Percentiles rank a stretch among this genome's conserved stretches.
Evolutionary conservation across 2,888 invertebrate species (phyloP).

Genomic region (Napeogenes sylphis): DNA sequence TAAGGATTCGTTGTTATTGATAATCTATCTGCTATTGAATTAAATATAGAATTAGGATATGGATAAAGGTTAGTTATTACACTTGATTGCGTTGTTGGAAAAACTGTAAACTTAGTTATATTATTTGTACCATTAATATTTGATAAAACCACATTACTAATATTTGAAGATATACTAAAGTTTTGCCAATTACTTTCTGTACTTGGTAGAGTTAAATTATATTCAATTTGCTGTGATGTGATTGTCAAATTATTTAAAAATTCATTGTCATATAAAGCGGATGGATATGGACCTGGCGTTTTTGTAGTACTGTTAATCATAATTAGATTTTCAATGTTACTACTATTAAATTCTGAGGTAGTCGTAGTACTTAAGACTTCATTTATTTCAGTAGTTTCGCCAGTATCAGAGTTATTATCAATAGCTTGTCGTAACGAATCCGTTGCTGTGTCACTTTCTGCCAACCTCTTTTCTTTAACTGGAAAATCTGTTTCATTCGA

Average conservation of each 20-base stretch:
- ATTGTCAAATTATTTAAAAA: constrained; percentile 32
- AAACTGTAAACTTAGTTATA: constrained; percentile 27
- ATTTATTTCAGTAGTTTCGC: constrained; percentile 17
- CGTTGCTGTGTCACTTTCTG: constrained; percentile 13
- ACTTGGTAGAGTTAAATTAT: constrained; percentile 31
- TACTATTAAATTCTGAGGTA: constrained; percentile 18
- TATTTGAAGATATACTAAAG: constrained; percentile 35
- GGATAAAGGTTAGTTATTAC: constrained; percentile 24
- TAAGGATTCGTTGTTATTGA: constrained; percentile 48
- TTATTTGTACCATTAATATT: constrained; percentile 32
- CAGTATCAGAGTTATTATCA: constrained; percentile 13
- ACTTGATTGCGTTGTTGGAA: constrained; percentile 9
- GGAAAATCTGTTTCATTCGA: constrained; percentile 1
- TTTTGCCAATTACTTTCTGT: constrained; percentile 40
- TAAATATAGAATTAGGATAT: constrained; percentile 46
- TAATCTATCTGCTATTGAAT: constrained; percentile 54
- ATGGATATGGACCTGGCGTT: constrained; percentile 32
- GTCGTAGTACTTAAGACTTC: constrained; percentile 14
- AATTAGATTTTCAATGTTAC: constrained; percentile 16
- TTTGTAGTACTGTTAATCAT: constrained; percentile 15
- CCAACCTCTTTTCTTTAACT: constrained; percentile 11
- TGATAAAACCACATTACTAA: constrained; percentile 21
- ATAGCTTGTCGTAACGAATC: constrained; percentile 30
- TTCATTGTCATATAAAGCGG: constrained; percentile 34
- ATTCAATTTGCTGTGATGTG: constrained; percentile 29